Conservation (phyloP, 2,797 vertebrate genomes). For the Triplophysa bombifrons region DNA sequence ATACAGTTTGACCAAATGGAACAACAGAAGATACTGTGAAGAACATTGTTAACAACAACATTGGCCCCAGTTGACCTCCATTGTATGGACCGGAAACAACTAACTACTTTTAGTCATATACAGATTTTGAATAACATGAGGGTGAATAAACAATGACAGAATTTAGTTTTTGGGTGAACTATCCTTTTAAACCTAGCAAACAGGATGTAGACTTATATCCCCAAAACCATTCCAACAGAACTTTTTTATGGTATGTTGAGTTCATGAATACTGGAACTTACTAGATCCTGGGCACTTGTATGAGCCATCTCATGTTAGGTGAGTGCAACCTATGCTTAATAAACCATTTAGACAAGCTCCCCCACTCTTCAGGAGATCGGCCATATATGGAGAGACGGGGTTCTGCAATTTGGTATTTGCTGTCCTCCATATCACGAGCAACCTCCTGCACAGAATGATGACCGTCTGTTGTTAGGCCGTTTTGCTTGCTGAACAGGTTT, state of each 20-base stretch:
- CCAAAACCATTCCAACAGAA: too few species aligned
- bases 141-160: too few species aligned
- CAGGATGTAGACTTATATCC: too few species aligned
- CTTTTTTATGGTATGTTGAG: background rate
- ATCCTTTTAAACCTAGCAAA: too few species aligned
- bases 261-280: conserved; percentile 71
- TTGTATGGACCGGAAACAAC: too few species aligned
- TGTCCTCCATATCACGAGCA: conserved; percentile 88
- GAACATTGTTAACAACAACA: too few species aligned
- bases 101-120: too few species aligned
- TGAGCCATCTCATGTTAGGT: conserved; percentile 95
- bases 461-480: background rate
- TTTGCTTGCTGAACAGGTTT: background rate
- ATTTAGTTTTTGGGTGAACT: too few species aligned
- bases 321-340: conserved; percentile 94
- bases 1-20: background rate
- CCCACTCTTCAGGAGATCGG: conserved; percentile 87
- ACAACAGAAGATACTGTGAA: too few species aligned
- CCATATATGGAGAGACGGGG: conserved; percentile 95
- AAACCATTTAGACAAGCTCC: conserved; percentile 88
- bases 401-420: conserved; percentile 94
- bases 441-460: conserved; percentile 81
- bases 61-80: too few species aligned
- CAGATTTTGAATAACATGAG: too few species aligned
- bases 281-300: conserved; percentile 97